Conservation (phyloP, 1,140 invertebrate genomes). For the Penaeus japonicus region DNA sequence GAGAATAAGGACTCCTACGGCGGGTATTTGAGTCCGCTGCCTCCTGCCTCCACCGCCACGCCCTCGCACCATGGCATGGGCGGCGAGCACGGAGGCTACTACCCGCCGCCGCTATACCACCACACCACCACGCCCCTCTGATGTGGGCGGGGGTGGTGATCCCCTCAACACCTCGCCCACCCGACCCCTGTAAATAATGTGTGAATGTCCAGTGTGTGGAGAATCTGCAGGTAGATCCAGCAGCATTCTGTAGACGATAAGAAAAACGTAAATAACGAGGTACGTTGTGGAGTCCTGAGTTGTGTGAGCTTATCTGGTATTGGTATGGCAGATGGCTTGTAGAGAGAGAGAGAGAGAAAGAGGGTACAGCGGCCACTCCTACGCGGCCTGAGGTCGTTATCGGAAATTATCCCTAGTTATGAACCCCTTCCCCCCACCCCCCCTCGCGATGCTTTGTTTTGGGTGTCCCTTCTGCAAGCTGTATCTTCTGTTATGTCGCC, state of each 20-base stretch:
- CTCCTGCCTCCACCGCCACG: slow-evolving; percentile 46
- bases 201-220: slow-evolving; percentile 17
- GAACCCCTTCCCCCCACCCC: too few species aligned
- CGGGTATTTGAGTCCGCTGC: slow-evolving; percentile 52
- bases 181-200: slow-evolving; percentile 28
- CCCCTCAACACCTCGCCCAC: slow-evolving; percentile 26
- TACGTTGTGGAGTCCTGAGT: too few species aligned
- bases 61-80: slow-evolving; percentile 30
- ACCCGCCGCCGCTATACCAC: slow-evolving; percentile 49
- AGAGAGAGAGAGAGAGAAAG: too few species aligned
- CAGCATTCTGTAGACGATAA: background rate
- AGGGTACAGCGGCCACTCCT: too few species aligned
- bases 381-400: too few species aligned
- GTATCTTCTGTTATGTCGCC: too few species aligned
- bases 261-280: background rate
- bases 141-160: slow-evolving; percentile 30
- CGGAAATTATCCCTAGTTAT: too few species aligned
- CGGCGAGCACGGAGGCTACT: slow-evolving; percentile 29
- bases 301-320: too few species aligned
- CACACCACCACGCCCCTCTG: slow-evolving; percentile 50
- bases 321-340: too few species aligned
- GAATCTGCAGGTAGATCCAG: background rate
- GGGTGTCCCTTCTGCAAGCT: too few species aligned
- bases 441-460: too few species aligned
- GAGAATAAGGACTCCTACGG: slow-evolving; percentile 56